These are phyloP conservation scores for Cinclus mexicanus DNA, from an alignment of 2,113 vertebrate species.

Conservation along the genomic window DNA sequence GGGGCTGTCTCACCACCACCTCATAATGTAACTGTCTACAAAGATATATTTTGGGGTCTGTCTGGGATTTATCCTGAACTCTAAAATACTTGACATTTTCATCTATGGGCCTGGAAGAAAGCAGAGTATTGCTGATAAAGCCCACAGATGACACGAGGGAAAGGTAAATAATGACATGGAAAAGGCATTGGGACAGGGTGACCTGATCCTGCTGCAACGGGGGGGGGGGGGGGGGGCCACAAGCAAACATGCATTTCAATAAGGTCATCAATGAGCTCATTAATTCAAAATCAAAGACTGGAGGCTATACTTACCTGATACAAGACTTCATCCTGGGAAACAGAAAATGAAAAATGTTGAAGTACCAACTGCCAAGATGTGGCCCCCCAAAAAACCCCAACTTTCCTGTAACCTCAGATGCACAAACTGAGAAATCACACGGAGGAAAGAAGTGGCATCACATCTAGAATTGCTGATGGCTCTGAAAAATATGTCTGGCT, in stretches of 20 bases:
- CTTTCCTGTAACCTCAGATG: background rate
- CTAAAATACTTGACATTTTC: background rate
- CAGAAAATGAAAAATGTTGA: background rate
- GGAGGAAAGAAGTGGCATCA: background rate
- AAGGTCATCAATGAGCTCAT: constrained; percentile 10
- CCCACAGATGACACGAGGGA: background rate
- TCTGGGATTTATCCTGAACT: background rate
- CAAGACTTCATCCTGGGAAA: background rate
- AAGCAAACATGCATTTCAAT: constrained; percentile 46
- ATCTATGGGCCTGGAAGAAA: background rate
- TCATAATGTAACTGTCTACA: background rate
- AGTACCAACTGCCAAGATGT: background rate
- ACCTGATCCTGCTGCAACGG: background rate
- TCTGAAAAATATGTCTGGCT: background rate
- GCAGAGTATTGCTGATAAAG: background rate
- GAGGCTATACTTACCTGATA: background rate
- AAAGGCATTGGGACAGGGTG: background rate
- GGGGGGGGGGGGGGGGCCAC: too few species aligned
- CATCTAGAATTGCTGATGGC: background rate
- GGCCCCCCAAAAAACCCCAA: background rate
- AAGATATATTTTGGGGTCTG: background rate
- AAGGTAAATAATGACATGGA: constrained; percentile 31
- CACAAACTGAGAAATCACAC: background rate
- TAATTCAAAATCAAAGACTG: background rate
- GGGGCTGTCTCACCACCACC: background rate